Base-by-base conservation (phyloP, 2,888 invertebrate species). In the Microplitis deprimator region DNA sequence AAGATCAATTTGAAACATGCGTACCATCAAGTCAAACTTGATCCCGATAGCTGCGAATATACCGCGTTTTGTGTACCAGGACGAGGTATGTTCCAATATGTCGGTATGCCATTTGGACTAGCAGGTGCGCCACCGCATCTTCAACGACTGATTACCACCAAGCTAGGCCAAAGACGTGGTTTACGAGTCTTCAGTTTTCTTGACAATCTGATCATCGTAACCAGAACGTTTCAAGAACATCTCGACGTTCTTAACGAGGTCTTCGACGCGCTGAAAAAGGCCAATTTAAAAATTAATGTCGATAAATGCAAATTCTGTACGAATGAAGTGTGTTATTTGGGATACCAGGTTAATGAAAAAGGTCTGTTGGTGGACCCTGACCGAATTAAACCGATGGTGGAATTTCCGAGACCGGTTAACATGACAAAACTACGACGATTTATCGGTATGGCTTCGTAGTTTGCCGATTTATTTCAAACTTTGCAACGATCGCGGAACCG, bases 391-490 rank as follows among this genome's bases (percentile, higher is more conserved):
- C 77, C 81, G 0, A 78, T 83, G 0, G 6, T 79, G 0, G 73
- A 83, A 1, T 82, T 82, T 20, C 84, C 83, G 1, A n/a, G n/a
- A 0, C 86, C 86, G 0, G 75, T 17, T 1, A 84, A 69, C 8
- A 38, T 83, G 1, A 81, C 79, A 13, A 79, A 84, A 40, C 39
- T 87, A 0, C 79, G 83, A 1, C 73, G 82, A 1, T 86, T 87
- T 65, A n/a, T 87, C 0, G 87, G 87, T 0, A 76, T 87, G 76
- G 79, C 80, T 0, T 82, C 82, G 0, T 88, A 85, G 85, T 88
- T 69, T 79, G 84, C 0, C 81, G 82, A 41, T 41, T n/a, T n/a
- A n/a, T n/a, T n/a, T n/a, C n/a, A n/a, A n/a, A n/a, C n/a, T n/a
- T n/a, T n/a, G n/a, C n/a, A n/a, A n/a, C n/a, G n/a, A n/a, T n/a